Evolutionary conservation across 2,888 invertebrate species (phyloP).

Genomic region (Acronicta psi): DNA sequence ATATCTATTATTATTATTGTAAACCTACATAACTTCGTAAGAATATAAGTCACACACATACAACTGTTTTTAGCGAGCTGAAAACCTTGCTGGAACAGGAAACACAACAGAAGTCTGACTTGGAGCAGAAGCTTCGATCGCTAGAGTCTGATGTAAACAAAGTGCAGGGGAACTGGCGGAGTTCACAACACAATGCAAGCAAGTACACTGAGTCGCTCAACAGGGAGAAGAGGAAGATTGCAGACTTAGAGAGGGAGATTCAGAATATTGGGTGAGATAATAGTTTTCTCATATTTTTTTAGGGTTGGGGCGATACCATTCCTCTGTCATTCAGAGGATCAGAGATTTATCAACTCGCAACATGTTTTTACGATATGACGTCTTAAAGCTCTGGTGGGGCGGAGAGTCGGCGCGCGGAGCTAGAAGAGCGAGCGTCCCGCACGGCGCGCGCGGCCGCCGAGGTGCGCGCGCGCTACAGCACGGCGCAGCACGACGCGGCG

Average conservation of each 20-base stretch:
- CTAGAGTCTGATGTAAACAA: constrained; percentile 70
- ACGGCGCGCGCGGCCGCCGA: constrained; percentile 61
- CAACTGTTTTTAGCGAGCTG: constrained; percentile 50
- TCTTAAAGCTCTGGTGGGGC: constrained; percentile 65
- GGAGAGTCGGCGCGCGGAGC: constrained; percentile 60
- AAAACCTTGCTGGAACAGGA: constrained; percentile 64
- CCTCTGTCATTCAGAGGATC: too few relatives aligned
- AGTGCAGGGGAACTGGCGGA: constrained; percentile 66
- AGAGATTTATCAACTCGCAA: too few relatives aligned
- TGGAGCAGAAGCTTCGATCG: constrained; percentile 75
- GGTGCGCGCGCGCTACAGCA: constrained; percentile 73
- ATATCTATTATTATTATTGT: too few relatives aligned
- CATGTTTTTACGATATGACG: neutral
- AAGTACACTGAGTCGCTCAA: constrained; percentile 69
- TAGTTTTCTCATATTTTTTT: too few relatives aligned
- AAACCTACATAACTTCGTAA: too few relatives aligned
- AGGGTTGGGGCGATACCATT: too few relatives aligned
- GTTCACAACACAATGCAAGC: constrained; percentile 50
- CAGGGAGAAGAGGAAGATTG: constrained; percentile 74
- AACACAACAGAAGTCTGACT: constrained; percentile 62
- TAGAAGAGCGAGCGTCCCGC: constrained; percentile 56
- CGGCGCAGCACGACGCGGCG: constrained; percentile 74
- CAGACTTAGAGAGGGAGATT: constrained; percentile 76
- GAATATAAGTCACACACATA: neutral
- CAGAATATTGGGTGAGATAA: constrained; percentile 74